phyloP scores from a whole-genome alignment of 2,113 vertebrate species.

The Rhipidura dahli region DNA sequence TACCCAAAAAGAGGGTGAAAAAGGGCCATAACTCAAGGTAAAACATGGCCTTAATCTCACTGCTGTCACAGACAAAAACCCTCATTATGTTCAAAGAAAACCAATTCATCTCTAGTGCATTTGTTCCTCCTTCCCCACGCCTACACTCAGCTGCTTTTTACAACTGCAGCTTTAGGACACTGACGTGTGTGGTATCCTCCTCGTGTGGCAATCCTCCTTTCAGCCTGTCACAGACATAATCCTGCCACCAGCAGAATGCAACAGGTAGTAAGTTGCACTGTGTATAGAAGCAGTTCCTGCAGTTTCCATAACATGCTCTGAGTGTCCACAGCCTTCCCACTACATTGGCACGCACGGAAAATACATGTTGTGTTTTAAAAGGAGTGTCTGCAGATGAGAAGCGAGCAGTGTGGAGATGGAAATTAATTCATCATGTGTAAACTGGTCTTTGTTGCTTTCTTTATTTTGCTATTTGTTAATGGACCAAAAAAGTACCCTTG shows the following conservation, averaged over 20 bases:
- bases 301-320: neutral
- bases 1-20: neutral
- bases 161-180: neutral
- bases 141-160: neutral
- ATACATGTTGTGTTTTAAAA: neutral
- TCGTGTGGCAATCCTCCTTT: neutral
- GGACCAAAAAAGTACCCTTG: neutral
- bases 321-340: neutral
- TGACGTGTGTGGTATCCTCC: neutral
- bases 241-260: conserved; percentile 10
- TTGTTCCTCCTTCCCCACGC: neutral
- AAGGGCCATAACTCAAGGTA: neutral
- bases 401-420: neutral
- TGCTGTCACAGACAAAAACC: neutral
- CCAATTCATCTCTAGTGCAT: accelerated
- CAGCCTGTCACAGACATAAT: neutral
- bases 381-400: neutral
- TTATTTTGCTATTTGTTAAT: neutral
- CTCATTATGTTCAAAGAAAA: neutral
- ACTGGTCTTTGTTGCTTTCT: neutral
- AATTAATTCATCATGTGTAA: neutral
- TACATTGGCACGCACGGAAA: neutral
- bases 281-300: neutral
- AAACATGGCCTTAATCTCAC: neutral
- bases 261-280: neutral